Base-by-base conservation (phyloP, 2,113 vertebrate species). In the Corydoras sp. region DNA sequence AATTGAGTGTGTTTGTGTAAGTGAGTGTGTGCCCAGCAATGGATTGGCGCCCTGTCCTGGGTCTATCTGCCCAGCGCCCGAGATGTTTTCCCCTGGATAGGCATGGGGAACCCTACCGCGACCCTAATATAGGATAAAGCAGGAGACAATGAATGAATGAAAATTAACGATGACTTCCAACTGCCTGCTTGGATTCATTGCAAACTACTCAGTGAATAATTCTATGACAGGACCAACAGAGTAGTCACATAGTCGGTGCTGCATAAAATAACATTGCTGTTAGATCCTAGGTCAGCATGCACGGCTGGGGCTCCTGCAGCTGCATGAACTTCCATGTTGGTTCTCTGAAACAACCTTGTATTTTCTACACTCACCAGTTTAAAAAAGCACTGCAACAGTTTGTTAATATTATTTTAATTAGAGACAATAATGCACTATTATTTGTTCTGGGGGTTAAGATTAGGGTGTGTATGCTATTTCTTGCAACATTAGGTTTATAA, bases 121-220 rank as follows among this genome's bases (percentile, higher is more conserved):
- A n/a, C n/a, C n/a, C n/a, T n/a, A n/a, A n/a, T n/a, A n/a, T n/a
- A n/a, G n/a, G n/a, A n/a, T n/a, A n/a, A n/a, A n/a, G n/a, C n/a
- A n/a, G n/a, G n/a, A n/a, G n/a, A n/a, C n/a, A n/a, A n/a, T n/a
- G n/a, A n/a, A n/a, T n/a, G n/a, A n/a, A n/a, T n/a, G n/a, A n/a
- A n/a, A n/a, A 86, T 68, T 82, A 81, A 83, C 80, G 79, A 82
- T 81, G 85, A 83, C 79, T 78, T 83, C 78, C 79, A 86, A 84
- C 85, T 85, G 84, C 83, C 58, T 69, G 77, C 74, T 75, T 68
- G 78, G 78, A 80, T 84, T 83, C 84, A 85, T 75, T 75, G 78
- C 76, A 69, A 73, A 62, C 77, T 83, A 76, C 72, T 81, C 72
- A 18, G 56, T 69, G 62, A 74, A 81, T 73, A 58, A 71, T 86